Percentiles rank a stretch among this genome's conserved stretches.
Evolutionary conservation across 2,888 invertebrate species (phyloP).

Genomic region (Meiosimyza decipiens): DNA sequence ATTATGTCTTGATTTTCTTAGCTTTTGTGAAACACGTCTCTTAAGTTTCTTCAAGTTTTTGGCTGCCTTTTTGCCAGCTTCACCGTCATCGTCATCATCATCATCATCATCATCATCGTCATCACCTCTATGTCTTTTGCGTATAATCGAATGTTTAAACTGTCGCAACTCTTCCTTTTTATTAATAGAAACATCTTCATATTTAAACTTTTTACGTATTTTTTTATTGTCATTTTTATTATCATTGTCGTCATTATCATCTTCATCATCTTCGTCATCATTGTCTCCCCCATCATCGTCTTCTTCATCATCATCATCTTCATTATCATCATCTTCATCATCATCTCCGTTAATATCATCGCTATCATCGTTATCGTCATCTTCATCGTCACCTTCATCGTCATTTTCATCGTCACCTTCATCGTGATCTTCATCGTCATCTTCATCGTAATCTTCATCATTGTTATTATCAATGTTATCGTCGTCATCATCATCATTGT

Average conservation of each 20-base stretch:
- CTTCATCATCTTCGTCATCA: constrained; percentile 41
- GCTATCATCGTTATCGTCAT: constrained; percentile 63
- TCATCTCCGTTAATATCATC: constrained; percentile 53
- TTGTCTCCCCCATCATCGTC: constrained; percentile 26
- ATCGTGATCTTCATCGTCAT: constrained; percentile 55
- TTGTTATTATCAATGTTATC: constrained; percentile 48
- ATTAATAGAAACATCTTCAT: constrained; percentile 41
- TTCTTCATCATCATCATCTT: constrained; percentile 61
- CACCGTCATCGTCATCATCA: constrained; percentile 33
- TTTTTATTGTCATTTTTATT: constrained; percentile 44
- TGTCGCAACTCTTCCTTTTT: too few relatives aligned
- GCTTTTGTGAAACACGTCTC: constrained; percentile 51
- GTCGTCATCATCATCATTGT: constrained; percentile 50
- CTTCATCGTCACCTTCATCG: constrained; percentile 69
- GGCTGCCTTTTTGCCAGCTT: constrained; percentile 66
- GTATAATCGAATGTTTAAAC: too few relatives aligned
- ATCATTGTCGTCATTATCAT: constrained; percentile 61
- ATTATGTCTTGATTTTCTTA: constrained; percentile 54
- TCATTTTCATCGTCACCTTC: constrained; percentile 67
- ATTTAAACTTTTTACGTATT: constrained; percentile 1
- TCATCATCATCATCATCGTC: constrained; percentile 64
- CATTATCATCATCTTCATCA: constrained; percentile 56
- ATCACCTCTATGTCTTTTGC: constrained; percentile 64
- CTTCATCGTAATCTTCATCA: constrained; percentile 43
- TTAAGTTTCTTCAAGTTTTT: constrained; percentile 51